Evolutionary conservation across 2,888 invertebrate genomes (phyloP).

Genomic region (Noctua janthina): DNA sequence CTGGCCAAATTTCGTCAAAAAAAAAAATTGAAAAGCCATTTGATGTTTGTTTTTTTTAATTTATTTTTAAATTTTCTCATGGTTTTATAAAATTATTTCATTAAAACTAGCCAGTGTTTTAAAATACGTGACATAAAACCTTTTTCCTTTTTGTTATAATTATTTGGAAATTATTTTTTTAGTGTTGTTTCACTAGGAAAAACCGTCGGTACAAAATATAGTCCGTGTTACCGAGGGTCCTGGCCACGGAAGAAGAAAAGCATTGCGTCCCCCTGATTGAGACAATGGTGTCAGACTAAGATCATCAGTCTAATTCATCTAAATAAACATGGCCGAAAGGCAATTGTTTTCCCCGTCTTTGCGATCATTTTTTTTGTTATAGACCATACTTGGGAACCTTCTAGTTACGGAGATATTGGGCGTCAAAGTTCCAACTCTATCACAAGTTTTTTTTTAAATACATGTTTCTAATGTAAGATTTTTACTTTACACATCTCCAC

Average conservation of each 20-base stretch:
- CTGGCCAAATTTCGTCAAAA: background rate
- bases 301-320: background rate
- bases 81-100: background rate
- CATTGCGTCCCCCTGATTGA: background rate
- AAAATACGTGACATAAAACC: background rate
- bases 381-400: too few species aligned
- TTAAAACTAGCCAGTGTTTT: background rate
- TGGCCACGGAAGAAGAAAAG: background rate
- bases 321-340: background rate
- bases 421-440: too few species aligned
- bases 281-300: background rate
- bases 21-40: background rate
- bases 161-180: background rate
- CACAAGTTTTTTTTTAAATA: too few species aligned
- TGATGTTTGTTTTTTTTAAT: background rate
- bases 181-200: background rate
- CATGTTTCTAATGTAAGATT: too few species aligned
- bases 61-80: background rate
- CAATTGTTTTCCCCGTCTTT: too few species aligned
- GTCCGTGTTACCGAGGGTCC: background rate
- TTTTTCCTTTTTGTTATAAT: background rate
- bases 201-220: background rate
- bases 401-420: too few species aligned
- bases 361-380: too few species aligned
- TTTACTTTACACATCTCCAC: too few species aligned